Base-by-base conservation (phyloP, 2,888 invertebrate species). In the Pyrrhosoma nymphula region DNA sequence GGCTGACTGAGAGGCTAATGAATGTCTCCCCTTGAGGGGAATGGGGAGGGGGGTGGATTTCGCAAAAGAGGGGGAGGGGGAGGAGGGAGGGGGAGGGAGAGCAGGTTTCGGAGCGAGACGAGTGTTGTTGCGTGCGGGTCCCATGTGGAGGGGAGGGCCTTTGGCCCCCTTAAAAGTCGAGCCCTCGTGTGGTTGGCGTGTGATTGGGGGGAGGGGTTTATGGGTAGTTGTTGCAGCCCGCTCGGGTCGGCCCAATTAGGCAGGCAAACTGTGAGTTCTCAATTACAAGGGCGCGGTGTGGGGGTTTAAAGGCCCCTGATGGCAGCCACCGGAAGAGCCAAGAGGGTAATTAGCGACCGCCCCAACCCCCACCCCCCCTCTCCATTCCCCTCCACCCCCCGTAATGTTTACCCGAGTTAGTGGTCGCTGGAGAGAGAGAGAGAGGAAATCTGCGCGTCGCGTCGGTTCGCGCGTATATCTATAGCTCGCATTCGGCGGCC, bases 251-350 rank as follows among this genome's bases (percentile, higher is more conserved):
- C 47, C 82, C 69, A 93, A 93, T 93, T 93, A 91, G 60, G 91
- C 63, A 93, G 93, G 47, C 93, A 93, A 93, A 93, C 93, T 63
- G 69, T 93, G 93, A 93, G 93, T 69, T 93, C 93, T 93, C 93
- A 93, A 93, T 93, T 93, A 93, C 93, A n/a, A 2, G 82, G 20
- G 47, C 18, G 60, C 6, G 69, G 20, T 12, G 89, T 10, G 10
- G 56, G 47, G 89, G 89, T n/a, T n/a, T n/a, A n/a, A n/a, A n/a
- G 23, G 39, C 18, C 10, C n/a, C 23, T 8, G 12, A 18, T 14
- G 30, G 82, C 30, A 18, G 20, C 23, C 26, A 8, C 26, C 12
- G 14, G 82, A 30, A n/a, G 6, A n/a, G n/a, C n/a, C n/a, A n/a
- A n/a, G n/a, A n/a, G n/a, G 82, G 82, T 35, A 82, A 82, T 82